These are phyloP conservation scores for Melolontha melolontha DNA, from an alignment of 2,888 invertebrate species.

Conservation along the genomic window DNA sequence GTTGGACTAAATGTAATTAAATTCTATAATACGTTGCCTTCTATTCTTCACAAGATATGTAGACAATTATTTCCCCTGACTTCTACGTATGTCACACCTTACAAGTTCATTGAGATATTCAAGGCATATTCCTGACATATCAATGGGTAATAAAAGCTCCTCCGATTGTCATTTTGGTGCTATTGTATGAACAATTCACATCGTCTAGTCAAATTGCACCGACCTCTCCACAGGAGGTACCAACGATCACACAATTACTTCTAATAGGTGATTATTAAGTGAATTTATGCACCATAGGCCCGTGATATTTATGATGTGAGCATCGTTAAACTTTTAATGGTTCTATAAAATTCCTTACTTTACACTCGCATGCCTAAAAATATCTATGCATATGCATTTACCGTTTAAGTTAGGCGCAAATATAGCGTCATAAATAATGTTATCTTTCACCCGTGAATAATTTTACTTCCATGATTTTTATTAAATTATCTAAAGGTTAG, in stretches of 20 bases:
- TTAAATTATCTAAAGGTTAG: conserved; percentile 17
- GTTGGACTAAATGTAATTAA: too few relatives aligned
- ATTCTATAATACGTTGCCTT: too few relatives aligned
- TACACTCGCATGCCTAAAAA: conserved; percentile 38
- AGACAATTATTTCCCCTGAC: too few relatives aligned
- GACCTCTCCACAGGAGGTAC: conserved; percentile 9
- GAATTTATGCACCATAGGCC: conserved; percentile 38
- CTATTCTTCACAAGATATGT: too few relatives aligned
- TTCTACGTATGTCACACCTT: too few relatives aligned
- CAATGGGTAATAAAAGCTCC: too few relatives aligned
- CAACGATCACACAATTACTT: conserved; percentile 32
- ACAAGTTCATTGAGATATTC: too few relatives aligned
- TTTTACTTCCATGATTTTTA: conserved; percentile 21
- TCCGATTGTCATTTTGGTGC: too few relatives aligned
- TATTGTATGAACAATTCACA: background rate
- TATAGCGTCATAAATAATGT: conserved; percentile 22
- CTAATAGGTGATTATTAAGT: conserved; percentile 35
- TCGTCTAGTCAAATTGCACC: conserved; percentile 13
- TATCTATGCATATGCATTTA: conserved; percentile 23
- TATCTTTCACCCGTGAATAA: conserved; percentile 34
- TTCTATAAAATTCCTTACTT: conserved; percentile 49
- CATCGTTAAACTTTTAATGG: conserved; percentile 44
- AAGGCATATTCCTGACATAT: too few relatives aligned
- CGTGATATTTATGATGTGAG: conserved; percentile 44
- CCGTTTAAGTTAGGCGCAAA: conserved; percentile 23